A percentile compares a stretch with the other conserved stretches of the same genome.
These are phyloP conservation scores for Heterodera schachtii DNA, from an alignment of 1,140 invertebrate genomes.

Conservation along the genomic window DNA sequence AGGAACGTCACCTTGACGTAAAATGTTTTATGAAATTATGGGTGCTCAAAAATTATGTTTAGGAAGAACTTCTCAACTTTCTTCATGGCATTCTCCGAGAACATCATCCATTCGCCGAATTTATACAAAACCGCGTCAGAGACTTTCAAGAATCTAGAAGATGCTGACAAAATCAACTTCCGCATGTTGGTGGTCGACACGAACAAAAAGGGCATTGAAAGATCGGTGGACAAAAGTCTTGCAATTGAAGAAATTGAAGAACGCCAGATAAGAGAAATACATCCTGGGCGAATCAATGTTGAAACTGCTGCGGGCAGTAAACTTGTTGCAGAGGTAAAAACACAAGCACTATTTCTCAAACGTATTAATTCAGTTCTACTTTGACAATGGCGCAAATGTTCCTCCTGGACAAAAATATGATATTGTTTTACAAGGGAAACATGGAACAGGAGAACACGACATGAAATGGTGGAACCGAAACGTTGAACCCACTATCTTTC, in stretches of 20 bases:
- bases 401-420: not conserved
- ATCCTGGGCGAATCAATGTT: not conserved
- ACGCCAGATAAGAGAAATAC: not conserved
- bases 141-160: not conserved
- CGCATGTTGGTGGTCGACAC: not conserved
- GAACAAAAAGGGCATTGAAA: not conserved
- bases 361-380: not conserved
- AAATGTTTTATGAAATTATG: not conserved
- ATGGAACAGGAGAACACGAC: not conserved
- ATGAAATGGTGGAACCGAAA: slow-evolving; percentile 14
- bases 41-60: not conserved
- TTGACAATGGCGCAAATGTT: slow-evolving; percentile 8
- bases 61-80: not conserved
- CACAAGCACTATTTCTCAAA: not conserved
- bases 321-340: not conserved
- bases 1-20: not conserved
- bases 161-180: not conserved
- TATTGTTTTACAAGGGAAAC: not conserved
- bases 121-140: not conserved
- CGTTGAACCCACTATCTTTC: not conserved
- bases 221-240: too few relatives aligned
- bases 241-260: too few relatives aligned
- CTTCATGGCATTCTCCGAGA: not conserved
- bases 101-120: not conserved
- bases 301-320: not conserved